Conservation (phyloP, 2,113 vertebrate species). For the Elanus axillaris region DNA sequence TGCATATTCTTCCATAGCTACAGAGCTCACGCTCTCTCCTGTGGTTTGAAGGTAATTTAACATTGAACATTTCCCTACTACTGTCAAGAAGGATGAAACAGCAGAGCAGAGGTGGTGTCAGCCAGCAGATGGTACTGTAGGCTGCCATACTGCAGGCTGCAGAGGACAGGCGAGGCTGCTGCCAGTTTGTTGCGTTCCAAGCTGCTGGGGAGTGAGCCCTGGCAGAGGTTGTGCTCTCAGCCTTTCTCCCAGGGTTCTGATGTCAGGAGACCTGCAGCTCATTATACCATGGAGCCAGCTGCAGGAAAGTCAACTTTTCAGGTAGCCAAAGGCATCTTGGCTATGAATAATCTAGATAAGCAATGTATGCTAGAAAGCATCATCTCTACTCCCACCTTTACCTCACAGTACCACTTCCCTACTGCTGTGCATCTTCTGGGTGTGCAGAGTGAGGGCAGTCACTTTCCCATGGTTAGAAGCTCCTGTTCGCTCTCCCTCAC, state of each 20-base stretch:
- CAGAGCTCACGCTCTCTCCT: not conserved
- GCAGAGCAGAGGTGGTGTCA: not conserved
- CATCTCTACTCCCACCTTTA: not conserved
- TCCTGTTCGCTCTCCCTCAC: not conserved
- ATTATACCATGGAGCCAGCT: not conserved
- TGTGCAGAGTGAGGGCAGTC: not conserved
- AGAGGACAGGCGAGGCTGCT: not conserved
- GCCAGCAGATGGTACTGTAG: slow-evolving; percentile 44
- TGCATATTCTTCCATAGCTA: not conserved
- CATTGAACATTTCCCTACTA: not conserved
- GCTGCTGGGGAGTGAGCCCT: not conserved
- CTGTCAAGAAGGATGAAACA: not conserved
- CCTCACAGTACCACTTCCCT: not conserved
- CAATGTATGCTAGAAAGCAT: not conserved
- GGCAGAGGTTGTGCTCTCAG: not conserved
- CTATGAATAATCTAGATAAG: not conserved
- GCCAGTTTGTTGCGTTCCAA: not conserved
- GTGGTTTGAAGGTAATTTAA: not conserved
- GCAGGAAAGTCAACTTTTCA: not conserved
- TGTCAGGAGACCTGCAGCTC: not conserved
- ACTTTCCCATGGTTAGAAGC: not conserved
- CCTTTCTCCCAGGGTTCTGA: not conserved
- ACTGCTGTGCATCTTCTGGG: not conserved
- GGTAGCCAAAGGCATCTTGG: not conserved
- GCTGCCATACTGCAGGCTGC: not conserved